Evolutionary conservation across 23 tunicate species (phyloP), one percentile per base, ranked within the genome.

Genomic region (Phallusia fumigata): DNA sequence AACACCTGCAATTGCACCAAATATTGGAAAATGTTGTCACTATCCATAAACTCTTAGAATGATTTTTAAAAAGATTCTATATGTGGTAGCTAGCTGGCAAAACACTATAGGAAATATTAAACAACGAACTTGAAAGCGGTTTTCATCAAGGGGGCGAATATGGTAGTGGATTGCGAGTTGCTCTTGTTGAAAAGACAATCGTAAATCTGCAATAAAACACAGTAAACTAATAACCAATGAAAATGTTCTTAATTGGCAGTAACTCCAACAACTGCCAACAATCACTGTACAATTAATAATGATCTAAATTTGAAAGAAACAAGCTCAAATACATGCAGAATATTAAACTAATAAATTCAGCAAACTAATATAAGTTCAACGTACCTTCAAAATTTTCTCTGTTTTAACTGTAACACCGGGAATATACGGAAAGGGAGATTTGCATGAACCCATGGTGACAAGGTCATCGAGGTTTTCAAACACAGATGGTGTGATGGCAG

Each of bases 161-260:
- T 83, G 64, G 65, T 51, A 35, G 80, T 76, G 10, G 91, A 80
- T 32, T 81, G 30, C 8, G 74, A 13, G 30, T 76, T 75, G n/a
- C 52, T 32, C 22, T 69, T 72, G 44, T 77, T 93, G 84, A 93
- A 93, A 18, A 94, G 76, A 64, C 90, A 94, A 33, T 94, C 90
- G 79, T 85, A 94, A 31, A 94, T 86, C 98, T 91, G 36, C n/a
- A 69, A 30, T 73, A 52, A 84, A 89, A 30, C 89, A 78, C 35
- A 44, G 73, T 3, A 90, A 84, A 50, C 65, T 73, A 22, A 75
- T 13, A 0, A 78, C 84, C 18, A 52, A 19, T 11, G 90, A 47
- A 65, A 90, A 84, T 45, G 53, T 53, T 13, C 76, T 72, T 0
- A 86, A 86, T 36, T 64, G 40, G n/a, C n/a, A n/a, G n/a, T n/a